phyloP scores from a whole-genome alignment of 2,888 invertebrate species.

The Nemurella pictetii region DNA sequence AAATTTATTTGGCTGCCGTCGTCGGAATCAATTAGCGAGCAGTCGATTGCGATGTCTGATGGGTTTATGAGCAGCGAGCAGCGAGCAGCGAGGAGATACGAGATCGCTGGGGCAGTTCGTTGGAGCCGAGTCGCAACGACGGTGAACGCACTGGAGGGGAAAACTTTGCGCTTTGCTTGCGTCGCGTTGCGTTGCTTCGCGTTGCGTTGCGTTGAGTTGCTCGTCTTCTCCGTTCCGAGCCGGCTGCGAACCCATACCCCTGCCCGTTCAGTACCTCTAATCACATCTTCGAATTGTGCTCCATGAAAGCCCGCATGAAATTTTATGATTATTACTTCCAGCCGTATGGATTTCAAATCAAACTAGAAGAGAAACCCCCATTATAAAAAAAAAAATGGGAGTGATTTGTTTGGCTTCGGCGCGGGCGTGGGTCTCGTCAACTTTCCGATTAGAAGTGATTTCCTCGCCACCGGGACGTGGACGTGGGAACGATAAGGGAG shows the following conservation, averaged over 20 bases:
- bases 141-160: too few species aligned
- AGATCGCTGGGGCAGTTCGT: too few species aligned
- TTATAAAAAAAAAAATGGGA: neutral
- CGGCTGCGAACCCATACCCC: neutral
- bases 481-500: too few species aligned
- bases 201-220: too few species aligned
- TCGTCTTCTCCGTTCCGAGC: too few species aligned
- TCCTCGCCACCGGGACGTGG: neutral
- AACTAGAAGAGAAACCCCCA: neutral
- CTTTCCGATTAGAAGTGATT: neutral
- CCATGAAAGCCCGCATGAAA: neutral
- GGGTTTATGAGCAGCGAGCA: too few species aligned
- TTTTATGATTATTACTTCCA: neutral
- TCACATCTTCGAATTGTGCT: neutral
- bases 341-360: neutral
- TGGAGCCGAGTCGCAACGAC: too few species aligned
- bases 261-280: neutral
- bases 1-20: slow-evolving; percentile 1
- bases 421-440: neutral
- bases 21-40: neutral
- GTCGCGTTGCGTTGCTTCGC: too few species aligned
- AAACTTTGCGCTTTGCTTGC: too few species aligned
- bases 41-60: neutral
- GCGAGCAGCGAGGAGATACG: too few species aligned
- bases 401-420: neutral